Conservation (phyloP, 2,888 invertebrate genomes). For the Xanthia icteritia region DNA sequence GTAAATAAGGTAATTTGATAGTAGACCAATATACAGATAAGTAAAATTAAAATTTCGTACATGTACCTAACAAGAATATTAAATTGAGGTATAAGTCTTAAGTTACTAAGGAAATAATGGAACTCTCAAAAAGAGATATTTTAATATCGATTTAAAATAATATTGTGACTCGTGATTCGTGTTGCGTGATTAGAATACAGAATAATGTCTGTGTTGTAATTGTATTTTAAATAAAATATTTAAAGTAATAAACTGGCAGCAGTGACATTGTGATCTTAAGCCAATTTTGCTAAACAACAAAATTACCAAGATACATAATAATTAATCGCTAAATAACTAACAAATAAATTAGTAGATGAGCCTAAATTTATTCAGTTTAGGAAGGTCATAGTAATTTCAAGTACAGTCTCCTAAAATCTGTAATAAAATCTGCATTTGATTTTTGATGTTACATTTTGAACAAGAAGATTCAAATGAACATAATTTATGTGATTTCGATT, state of each 20-base stretch:
- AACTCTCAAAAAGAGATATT: background rate
- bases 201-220: constrained; percentile 5
- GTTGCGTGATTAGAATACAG: constrained; percentile 14
- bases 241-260: constrained; percentile 56
- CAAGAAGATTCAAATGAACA: background rate
- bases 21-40: constrained; percentile 40
- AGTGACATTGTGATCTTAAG: constrained; percentile 83
- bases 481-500: constrained; percentile 1
- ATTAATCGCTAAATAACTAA: constrained; percentile 60
- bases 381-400: constrained; percentile 38
- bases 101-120: constrained; percentile 3
- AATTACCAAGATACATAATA: constrained; percentile 86
- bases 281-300: constrained; percentile 87
- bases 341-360: constrained; percentile 64
- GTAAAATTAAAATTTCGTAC: constrained; percentile 8
- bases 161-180: constrained; percentile 26
- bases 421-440: background rate
- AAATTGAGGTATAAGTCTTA: constrained; percentile 42
- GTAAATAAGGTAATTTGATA: constrained; percentile 57
- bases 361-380: constrained; percentile 48
- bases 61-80: constrained; percentile 20
- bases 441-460: background rate
- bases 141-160: constrained; percentile 15
- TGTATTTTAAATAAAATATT: constrained; percentile 11
- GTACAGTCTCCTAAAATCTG: background rate